These are phyloP conservation scores for Microdon myrmicae DNA, from an alignment of 2,888 invertebrate species.

Conservation along the genomic window DNA sequence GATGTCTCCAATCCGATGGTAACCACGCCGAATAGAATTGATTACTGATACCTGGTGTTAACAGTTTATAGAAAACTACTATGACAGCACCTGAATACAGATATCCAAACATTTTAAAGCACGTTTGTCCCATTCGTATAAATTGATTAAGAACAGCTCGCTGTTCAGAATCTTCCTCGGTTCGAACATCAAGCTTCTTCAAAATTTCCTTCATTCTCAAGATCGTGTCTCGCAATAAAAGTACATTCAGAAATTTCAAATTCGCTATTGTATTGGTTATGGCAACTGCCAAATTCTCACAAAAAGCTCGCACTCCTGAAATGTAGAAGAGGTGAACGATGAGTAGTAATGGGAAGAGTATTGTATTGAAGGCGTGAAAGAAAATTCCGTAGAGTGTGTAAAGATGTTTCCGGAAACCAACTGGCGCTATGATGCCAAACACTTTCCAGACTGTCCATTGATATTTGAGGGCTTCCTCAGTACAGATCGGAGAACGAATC, in stretches of 20 bases:
- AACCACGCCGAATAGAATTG: constrained; percentile 63
- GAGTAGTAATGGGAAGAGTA: constrained; percentile 61
- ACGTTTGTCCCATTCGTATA: constrained; percentile 52
- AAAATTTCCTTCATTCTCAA: constrained; percentile 53
- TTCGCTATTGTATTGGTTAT: constrained; percentile 61
- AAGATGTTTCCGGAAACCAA: constrained; percentile 8
- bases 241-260: constrained; percentile 61
- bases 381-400: constrained; percentile 54
- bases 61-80: constrained; percentile 56
- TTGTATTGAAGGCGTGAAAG: constrained; percentile 58
- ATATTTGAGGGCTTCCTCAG: constrained; percentile 58
- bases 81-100: constrained; percentile 57
- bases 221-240: constrained; percentile 56
- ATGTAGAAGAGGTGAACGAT: constrained; percentile 57
- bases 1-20: constrained; percentile 57
- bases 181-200: constrained; percentile 47
- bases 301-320: constrained; percentile 56
- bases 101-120: constrained; percentile 56
- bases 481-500: constrained; percentile 34
- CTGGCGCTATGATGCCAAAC: constrained; percentile 57
- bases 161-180: constrained; percentile 48
- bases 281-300: constrained; percentile 61
- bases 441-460: constrained; percentile 62
- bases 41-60: constrained; percentile 49
- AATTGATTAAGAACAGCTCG: constrained; percentile 50